Percentiles rank a stretch among this genome's conserved stretches.
Evolutionary conservation across 53 echinoderm and acorn worm species (phyloP).

Genomic region (Stichopus horrens): DNA sequence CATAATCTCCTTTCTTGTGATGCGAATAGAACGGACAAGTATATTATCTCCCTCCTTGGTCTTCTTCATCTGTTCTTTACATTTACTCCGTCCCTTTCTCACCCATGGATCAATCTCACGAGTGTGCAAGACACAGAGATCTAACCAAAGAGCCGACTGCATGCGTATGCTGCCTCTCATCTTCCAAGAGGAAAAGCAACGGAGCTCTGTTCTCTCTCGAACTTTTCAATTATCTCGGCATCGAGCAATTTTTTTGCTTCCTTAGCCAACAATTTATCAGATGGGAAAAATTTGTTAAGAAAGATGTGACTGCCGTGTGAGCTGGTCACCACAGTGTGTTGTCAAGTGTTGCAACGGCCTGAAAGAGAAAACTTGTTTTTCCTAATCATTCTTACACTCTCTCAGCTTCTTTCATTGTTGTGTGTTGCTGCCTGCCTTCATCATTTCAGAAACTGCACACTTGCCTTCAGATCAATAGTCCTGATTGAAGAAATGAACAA

Average conservation of each 20-base stretch:
- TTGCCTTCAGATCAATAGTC: constrained; percentile 21
- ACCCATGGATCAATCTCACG: constrained; percentile 13
- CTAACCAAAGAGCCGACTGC: too few species aligned
- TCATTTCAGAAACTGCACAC: neutral
- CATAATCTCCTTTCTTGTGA: too few species aligned
- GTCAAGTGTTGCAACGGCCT: neutral
- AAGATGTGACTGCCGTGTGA: neutral
- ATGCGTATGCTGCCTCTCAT: too few species aligned
- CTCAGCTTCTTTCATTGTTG: too few species aligned
- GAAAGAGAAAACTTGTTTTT: too few species aligned
- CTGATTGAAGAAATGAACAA: constrained; percentile 21
- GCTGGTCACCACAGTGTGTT: neutral
- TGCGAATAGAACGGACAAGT: too few species aligned
- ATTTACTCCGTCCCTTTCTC: neutral
- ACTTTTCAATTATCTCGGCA: neutral
- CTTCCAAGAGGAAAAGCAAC: neutral
- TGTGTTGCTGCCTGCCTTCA: neutral
- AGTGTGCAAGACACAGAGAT: neutral
- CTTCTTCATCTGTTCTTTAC: too few species aligned
- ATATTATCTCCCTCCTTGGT: too few species aligned
- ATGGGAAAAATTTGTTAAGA: neutral
- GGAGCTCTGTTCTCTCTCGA: neutral
- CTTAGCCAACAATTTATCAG: neutral
- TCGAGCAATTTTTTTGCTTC: neutral
- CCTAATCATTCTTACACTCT: too few species aligned